phyloP scores from a whole-genome alignment of 2,888 invertebrate genomes.

The Melieria omissa region DNA sequence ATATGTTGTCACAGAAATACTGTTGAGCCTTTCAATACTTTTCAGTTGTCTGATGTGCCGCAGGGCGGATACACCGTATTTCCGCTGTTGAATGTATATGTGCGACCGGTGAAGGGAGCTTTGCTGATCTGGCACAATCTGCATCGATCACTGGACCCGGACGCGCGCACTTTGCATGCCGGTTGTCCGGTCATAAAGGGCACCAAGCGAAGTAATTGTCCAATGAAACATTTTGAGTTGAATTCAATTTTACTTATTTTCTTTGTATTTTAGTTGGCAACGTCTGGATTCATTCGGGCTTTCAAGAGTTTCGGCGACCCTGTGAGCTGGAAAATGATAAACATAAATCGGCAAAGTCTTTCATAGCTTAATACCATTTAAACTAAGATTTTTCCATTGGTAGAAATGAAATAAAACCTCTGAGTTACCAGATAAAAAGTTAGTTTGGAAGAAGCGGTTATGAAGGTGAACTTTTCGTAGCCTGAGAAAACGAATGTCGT shows the following conservation, averaged over 20 bases:
- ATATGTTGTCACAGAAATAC: neutral
- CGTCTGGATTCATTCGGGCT: slow-evolving; percentile 88
- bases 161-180: slow-evolving; percentile 88
- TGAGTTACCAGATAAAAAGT: too few species aligned
- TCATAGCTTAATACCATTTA: too few species aligned
- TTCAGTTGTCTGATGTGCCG: slow-evolving; percentile 93
- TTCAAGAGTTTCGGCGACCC: slow-evolving; percentile 80
- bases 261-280: slow-evolving; percentile 74
- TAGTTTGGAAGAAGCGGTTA: too few species aligned
- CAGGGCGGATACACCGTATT: slow-evolving; percentile 98
- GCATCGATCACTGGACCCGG: slow-evolving; percentile 85
- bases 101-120: slow-evolving; percentile 88
- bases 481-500: too few species aligned
- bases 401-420: too few species aligned
- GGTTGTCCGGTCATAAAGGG: slow-evolving; percentile 96
- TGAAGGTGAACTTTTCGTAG: too few species aligned
- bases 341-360: slow-evolving; percentile 13
- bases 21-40: neutral
- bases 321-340: slow-evolving; percentile 70
- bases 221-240: neutral
- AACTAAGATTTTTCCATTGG: too few species aligned
- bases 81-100: slow-evolving; percentile 81
- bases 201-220: slow-evolving; percentile 86
- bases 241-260: neutral
- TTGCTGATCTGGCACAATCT: slow-evolving; percentile 96